Evolutionary conservation across 2,797 vertebrate species (phyloP).

Genomic region (Alectoris magna): DNA sequence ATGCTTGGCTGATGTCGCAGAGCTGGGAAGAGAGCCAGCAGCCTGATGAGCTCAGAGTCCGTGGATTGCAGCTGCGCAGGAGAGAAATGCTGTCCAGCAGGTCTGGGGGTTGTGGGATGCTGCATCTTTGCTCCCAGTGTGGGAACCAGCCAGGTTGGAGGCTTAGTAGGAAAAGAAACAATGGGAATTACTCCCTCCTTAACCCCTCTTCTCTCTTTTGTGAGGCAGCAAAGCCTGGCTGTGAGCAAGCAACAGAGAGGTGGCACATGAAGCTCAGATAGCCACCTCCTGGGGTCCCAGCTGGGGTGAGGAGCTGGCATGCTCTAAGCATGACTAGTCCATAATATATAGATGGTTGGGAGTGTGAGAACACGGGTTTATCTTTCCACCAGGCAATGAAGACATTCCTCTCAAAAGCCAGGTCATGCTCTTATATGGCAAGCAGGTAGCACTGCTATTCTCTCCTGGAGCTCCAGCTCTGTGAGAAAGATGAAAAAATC

Average conservation of each 20-base stretch:
- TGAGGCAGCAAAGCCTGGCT: not conserved
- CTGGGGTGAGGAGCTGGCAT: not conserved
- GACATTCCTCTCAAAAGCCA: not conserved
- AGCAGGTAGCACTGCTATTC: not conserved
- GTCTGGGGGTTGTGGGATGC: not conserved
- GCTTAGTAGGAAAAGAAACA: not conserved
- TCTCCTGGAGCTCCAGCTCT: not conserved
- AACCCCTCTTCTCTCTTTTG: not conserved
- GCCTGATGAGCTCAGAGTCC: constrained; percentile 6
- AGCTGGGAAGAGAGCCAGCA: constrained; percentile 62
- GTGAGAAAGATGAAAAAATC: not conserved
- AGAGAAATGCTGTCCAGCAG: not conserved
- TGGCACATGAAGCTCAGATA: not conserved
- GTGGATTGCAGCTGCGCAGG: rapidly evolving
- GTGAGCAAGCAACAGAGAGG: not conserved
- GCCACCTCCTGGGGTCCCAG: not conserved
- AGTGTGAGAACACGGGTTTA: not conserved
- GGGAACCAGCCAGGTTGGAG: not conserved
- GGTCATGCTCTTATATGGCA: not conserved
- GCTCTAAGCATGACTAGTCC: not conserved
- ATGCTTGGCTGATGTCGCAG: constrained; percentile 46
- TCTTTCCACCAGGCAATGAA: not conserved
- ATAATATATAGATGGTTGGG: not conserved
- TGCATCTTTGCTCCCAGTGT: rapidly evolving
- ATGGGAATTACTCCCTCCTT: not conserved